Conservation (phyloP, 2,797 vertebrate species). For the Triplophysa yarkandensis region DNA sequence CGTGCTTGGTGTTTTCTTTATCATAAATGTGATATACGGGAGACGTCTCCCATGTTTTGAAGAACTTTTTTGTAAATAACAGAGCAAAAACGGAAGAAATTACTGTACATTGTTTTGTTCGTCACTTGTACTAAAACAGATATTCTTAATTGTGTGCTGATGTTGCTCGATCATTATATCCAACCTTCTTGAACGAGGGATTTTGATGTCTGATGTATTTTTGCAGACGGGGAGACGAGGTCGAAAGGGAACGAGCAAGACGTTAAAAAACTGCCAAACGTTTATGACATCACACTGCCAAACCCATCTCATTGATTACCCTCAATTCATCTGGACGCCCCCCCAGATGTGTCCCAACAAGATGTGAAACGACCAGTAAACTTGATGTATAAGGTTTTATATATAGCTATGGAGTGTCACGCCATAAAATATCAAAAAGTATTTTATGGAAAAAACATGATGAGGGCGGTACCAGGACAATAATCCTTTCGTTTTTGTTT, state of each 20-base stretch:
- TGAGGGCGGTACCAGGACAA: background rate
- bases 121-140: constrained; percentile 74
- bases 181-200: constrained; percentile 82
- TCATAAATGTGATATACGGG: constrained; percentile 61
- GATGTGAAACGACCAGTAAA: background rate
- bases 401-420: background rate
- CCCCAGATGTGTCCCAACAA: background rate
- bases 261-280: constrained; percentile 22
- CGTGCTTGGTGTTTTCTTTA: constrained; percentile 74
- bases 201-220: constrained; percentile 77
- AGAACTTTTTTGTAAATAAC: constrained; percentile 80
- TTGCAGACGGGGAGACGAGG: constrained; percentile 68
- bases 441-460: background rate
- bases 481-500: background rate
- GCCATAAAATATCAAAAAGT: too few species aligned
- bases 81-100: constrained; percentile 68
- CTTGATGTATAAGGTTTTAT: background rate
- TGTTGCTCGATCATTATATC: constrained; percentile 11
- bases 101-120: constrained; percentile 77
- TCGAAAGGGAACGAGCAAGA: constrained; percentile 60
- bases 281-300: constrained; percentile 24
- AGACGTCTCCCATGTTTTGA: constrained; percentile 66
- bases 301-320: constrained; percentile 23
- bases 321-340: constrained; percentile 15
- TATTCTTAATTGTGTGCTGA: constrained; percentile 66